These are phyloP conservation scores for Drosophila littoralis DNA, from an alignment of 1,140 invertebrate genomes.

Conservation along the genomic window DNA sequence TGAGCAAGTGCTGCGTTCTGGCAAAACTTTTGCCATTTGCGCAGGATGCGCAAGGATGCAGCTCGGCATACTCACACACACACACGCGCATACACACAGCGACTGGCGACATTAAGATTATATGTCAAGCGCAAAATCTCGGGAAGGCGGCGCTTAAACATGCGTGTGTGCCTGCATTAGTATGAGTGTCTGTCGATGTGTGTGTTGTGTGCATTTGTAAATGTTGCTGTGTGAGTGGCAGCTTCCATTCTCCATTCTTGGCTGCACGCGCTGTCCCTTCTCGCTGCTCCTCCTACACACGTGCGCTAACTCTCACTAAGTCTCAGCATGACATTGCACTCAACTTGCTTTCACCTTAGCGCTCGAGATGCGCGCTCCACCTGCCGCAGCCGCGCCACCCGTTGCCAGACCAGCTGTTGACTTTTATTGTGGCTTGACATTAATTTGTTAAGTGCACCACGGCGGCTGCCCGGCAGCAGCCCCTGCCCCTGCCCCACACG, in stretches of 20 bases:
- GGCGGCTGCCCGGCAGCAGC: not conserved
- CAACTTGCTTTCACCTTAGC: conserved; percentile 54
- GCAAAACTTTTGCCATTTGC: conserved; percentile 50
- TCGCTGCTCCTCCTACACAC: not conserved
- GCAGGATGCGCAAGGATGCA: conserved; percentile 46
- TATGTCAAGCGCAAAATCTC: conserved; percentile 73
- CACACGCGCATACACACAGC: conserved; percentile 7
- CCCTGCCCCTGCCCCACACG: conserved; percentile 5
- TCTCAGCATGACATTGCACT: conserved; percentile 73
- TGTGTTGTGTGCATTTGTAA: conserved; percentile 33
- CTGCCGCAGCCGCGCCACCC: conserved; percentile 3
- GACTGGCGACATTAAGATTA: conserved; percentile 60
- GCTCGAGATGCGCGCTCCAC: not conserved
- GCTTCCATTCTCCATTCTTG: conserved; percentile 36
- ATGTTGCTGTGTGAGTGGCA: conserved; percentile 43
- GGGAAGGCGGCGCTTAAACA: conserved; percentile 53
- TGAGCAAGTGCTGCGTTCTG: conserved; percentile 40
- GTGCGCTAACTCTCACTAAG: conserved; percentile 16
- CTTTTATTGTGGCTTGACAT: conserved; percentile 83
- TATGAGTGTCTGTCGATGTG: conserved; percentile 10
- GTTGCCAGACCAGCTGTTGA: conserved; percentile 70
- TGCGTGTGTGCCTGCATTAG: conserved; percentile 19
- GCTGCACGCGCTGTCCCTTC: conserved; percentile 9
- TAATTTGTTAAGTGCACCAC: conserved; percentile 80
- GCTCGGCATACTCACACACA: conserved; percentile 1